A percentile compares a stretch with the other conserved stretches of the same genome.
Conservation (phyloP, 2,113 vertebrate species). For the Aptenodytes patagonicus region DNA sequence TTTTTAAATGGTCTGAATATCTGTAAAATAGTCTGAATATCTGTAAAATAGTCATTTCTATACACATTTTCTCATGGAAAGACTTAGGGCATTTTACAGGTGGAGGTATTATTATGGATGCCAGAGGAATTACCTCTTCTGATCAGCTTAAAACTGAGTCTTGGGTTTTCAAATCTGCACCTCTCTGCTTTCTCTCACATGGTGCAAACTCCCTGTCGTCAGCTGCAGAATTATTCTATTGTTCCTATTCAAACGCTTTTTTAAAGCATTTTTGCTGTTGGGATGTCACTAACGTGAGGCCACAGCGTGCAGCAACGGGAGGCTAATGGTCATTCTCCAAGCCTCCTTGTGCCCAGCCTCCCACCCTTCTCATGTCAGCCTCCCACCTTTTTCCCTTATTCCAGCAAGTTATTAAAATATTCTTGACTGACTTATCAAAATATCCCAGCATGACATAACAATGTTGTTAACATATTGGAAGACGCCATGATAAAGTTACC, state of each 20-base stretch:
- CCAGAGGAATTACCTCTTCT: neutral
- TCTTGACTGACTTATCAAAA: neutral
- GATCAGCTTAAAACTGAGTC: neutral
- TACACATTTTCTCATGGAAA: neutral
- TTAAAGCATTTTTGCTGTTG: neutral
- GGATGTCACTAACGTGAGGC: neutral
- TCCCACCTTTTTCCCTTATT: neutral
- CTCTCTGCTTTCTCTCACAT: neutral
- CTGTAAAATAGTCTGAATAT: neutral
- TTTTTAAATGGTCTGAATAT: neutral
- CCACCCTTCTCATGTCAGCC: neutral
- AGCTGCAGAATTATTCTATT: neutral
- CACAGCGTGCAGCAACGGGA: rapidly evolving
- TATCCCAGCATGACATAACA: no score
- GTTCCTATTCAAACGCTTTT: neutral
- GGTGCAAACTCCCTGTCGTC: neutral
- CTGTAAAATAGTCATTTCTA: neutral
- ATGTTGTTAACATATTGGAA: neutral
- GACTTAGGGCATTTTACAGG: neutral
- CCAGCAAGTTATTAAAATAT: neutral
- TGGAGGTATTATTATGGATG: neutral
- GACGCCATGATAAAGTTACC: neutral
- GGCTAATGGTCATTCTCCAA: rapidly evolving
- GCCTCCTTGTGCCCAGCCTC: neutral
- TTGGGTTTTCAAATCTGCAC: neutral